Evolutionary conservation across 2,113 vertebrate species (phyloP).

Genomic region (Callaeas wilsoni): DNA sequence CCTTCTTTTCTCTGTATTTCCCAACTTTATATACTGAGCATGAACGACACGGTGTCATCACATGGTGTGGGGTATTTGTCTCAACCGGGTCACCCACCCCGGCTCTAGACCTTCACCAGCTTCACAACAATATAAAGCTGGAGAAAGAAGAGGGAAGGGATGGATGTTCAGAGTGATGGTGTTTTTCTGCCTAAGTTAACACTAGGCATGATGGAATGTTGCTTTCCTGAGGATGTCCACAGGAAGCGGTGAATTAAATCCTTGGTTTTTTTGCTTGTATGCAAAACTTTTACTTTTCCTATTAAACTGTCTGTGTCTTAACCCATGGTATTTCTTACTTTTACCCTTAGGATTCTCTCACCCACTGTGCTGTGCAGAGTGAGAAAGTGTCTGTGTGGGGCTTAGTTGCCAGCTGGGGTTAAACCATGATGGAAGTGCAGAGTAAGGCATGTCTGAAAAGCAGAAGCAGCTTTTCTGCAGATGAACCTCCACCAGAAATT

Average conservation of each 20-base stretch:
- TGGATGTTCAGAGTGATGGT: fast-evolving
- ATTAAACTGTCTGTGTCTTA: neutral
- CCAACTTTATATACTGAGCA: neutral
- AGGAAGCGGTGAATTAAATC: fast-evolving
- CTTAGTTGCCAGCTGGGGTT: neutral
- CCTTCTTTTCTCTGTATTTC: neutral
- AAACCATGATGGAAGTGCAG: neutral
- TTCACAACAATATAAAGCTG: neutral
- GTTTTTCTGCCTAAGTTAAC: neutral
- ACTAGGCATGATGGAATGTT: fast-evolving
- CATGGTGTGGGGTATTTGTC: neutral
- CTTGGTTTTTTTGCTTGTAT: neutral
- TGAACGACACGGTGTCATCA: fast-evolving
- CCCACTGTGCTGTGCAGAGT: too few species aligned
- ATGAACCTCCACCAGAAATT: neutral
- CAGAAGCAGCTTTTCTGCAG: neutral
- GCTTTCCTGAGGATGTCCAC: neutral
- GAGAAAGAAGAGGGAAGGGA: neutral
- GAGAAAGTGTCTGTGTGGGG: neutral
- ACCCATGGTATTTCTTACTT: neutral
- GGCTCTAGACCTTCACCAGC: too few species aligned
- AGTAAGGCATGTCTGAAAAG: neutral
- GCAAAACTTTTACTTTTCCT: neutral
- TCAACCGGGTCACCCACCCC: neutral
- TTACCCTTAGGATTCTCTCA: neutral